Conservation (phyloP, 1,140 invertebrate genomes). For the Aradophagus sp. region DNA sequence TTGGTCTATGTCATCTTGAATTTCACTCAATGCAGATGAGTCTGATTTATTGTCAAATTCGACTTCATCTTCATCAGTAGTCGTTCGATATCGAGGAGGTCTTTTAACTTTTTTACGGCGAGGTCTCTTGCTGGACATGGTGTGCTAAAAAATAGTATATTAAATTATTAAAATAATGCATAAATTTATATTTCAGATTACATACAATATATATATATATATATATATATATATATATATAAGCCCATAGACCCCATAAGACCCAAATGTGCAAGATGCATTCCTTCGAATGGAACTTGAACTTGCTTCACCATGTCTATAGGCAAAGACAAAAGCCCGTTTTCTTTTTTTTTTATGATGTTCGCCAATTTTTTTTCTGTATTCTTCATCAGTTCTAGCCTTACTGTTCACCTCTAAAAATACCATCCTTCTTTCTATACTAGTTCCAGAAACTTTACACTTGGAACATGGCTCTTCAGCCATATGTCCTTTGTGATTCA, state of each 20-base stretch:
- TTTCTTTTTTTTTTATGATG: constrained; percentile 25
- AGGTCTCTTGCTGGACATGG: too few species aligned
- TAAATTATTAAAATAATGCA: too few species aligned
- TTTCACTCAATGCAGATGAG: too few species aligned
- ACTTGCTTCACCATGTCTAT: constrained; percentile 17
- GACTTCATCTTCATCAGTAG: too few species aligned
- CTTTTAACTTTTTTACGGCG: too few species aligned
- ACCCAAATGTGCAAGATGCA: constrained; percentile 32
- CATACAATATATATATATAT: too few species aligned
- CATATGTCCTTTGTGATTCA: constrained; percentile 42
- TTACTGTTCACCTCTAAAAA: constrained; percentile 12
- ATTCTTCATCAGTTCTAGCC: constrained; percentile 21
- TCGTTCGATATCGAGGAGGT: too few species aligned
- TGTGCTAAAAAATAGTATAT: too few species aligned
- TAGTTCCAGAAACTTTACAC: constrained; percentile 13
- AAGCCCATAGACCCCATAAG: not conserved
- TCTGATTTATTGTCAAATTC: too few species aligned
- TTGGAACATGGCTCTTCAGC: constrained; percentile 24
- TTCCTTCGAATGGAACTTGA: constrained; percentile 35
- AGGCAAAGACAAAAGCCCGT: constrained; percentile 14
- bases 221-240: too few species aligned
- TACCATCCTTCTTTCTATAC: constrained; percentile 2
- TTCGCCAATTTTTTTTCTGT: constrained; percentile 9
- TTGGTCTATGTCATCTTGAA: too few species aligned
- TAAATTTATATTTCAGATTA: too few species aligned